Evolutionary conservation across 2,113 vertebrate genomes (phyloP), one percentile per base, ranked within the genome.

Genomic region (Pampusana beccarii): DNA sequence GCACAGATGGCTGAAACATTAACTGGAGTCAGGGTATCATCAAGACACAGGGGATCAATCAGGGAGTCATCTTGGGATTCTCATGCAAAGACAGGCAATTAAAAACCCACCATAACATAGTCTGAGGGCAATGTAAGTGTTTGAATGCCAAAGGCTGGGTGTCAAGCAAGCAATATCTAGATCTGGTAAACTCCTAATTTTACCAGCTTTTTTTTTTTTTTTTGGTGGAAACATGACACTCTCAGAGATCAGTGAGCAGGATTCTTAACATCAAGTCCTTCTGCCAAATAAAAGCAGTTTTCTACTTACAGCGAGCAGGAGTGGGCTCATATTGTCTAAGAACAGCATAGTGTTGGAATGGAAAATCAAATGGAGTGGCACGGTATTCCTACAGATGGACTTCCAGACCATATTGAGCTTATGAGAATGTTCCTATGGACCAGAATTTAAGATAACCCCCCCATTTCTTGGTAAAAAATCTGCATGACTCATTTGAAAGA

Each of bases 21-120:
- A 96, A 70, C 83, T 36, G 84, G 58, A 93, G 74, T 85, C 34
- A 11, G 46, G 54, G 69, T 92, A 88, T 88, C 51, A 67, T 95
- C 91, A 69, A 82, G 85, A 93, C 89, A 80, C 73, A 40, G 60
- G 80, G 78, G 93, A 86, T 84, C 93, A 96, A 88, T 86, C 92
- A 91, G 80, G 25, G 40, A 53, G 46, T 61, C 25, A 6, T 80
- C 78, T 38, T 75, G 78, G 60, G 74, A 77, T 34, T 88, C 69
- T 88, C 51, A 88, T 74, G 81, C 54, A 67, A 84, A 93, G 66
- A 84, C 36, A 84, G 54, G 77, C 86, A 95, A 95, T 93, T 94
- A 88, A 84, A 89, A 86, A 21, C 29, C 44, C 77, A 60, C 66
- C 31, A 20, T 60, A 86, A 50, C 54, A 42, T 40, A 64, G 29